phyloP scores from a whole-genome alignment of 2,888 invertebrate genomes.

The Drosophila seclusa region DNA sequence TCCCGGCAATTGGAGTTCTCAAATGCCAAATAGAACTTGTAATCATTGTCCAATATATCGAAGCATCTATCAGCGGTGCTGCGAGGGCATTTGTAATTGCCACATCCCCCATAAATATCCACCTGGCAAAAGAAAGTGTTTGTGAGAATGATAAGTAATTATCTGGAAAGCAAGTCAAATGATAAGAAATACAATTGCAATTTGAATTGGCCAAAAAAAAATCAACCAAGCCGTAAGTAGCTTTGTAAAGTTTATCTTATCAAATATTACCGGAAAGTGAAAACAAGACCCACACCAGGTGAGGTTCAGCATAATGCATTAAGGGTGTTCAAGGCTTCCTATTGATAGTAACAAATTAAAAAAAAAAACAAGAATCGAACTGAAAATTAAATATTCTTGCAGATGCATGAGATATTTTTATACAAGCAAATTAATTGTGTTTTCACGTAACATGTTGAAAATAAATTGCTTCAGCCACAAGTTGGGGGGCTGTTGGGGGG shows the following conservation, averaged over 20 bases:
- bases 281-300: background rate
- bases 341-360: background rate
- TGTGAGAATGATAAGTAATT: background rate
- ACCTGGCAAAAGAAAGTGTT: conserved; percentile 85
- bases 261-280: background rate
- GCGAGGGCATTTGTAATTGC: conserved; percentile 93
- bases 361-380: background rate
- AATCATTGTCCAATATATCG: conserved; percentile 94
- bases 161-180: background rate
- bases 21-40: conserved; percentile 98
- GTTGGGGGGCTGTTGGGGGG: background rate
- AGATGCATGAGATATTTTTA: background rate
- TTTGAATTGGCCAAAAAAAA: background rate
- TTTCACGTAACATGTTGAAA: background rate
- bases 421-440: background rate
- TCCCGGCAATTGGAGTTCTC: conserved; percentile 98
- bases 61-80: conserved; percentile 93
- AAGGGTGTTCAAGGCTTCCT: background rate
- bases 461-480: background rate
- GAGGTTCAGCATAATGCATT: background rate
- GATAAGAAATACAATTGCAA: background rate
- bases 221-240: background rate
- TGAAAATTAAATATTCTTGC: background rate
- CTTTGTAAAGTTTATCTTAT: background rate
- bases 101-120: conserved; percentile 97